Percentiles rank a stretch among this genome's conserved stretches.
These are phyloP conservation scores for Pseudobourletiella spinata DNA, from an alignment of 1,140 invertebrate species.

Conservation along the genomic window DNA sequence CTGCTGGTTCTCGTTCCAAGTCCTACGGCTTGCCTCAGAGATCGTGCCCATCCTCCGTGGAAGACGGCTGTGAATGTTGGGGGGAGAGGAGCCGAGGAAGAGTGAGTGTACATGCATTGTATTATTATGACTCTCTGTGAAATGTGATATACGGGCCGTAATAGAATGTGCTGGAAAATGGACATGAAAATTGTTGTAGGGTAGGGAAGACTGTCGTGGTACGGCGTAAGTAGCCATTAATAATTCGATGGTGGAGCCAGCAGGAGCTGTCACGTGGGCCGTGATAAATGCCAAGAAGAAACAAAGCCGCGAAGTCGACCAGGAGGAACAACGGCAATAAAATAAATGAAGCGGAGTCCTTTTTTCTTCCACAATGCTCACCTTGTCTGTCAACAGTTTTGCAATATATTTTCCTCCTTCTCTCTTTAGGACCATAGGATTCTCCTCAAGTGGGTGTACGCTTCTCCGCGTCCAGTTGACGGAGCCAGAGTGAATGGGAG, in stretches of 20 bases:
- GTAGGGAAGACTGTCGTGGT: not conserved
- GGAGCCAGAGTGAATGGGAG: too few species aligned
- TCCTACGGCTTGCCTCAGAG: too few species aligned
- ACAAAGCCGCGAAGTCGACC: constrained; percentile 1
- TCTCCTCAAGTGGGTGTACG: not conserved
- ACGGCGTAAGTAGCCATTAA: not conserved
- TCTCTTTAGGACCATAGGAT: not conserved
- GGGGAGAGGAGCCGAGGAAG: too few species aligned
- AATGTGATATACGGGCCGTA: not conserved
- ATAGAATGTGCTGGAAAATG: constrained; percentile 3
- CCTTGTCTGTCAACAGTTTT: constrained; percentile 8
- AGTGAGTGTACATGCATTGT: too few species aligned
- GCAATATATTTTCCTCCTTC: not conserved
- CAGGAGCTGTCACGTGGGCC: constrained; percentile 5
- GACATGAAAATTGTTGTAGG: not conserved
- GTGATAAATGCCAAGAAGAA: constrained; percentile 6
- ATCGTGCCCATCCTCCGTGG: too few species aligned
- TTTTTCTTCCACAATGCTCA: not conserved
- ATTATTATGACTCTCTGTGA: too few species aligned
- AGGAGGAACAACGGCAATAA: constrained; percentile 7
- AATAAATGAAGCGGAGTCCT: constrained; percentile 3
- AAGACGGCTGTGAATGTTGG: too few species aligned
- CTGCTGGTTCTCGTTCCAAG: too few species aligned
- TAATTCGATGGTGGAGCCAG: not conserved
- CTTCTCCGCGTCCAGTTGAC: not conserved